Conservation (phyloP, 2,113 vertebrate species). For the Chaenogobius annularis region DNA sequence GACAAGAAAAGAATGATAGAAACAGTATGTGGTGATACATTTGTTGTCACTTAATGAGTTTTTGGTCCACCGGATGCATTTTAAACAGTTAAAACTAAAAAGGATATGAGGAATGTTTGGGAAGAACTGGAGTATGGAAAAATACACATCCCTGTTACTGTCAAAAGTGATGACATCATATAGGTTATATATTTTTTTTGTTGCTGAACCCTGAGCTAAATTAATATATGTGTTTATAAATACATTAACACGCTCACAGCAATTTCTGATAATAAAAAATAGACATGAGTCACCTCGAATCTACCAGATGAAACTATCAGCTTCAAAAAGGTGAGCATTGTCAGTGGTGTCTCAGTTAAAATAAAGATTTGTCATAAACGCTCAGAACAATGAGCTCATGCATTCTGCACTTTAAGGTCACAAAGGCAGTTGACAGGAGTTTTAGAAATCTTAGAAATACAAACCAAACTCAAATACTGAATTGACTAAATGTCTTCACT, state of each 20-base stretch:
- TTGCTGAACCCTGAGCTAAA: conserved; percentile 77
- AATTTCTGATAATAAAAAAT: conserved; percentile 34
- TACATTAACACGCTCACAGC: conserved; percentile 47
- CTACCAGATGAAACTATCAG: conserved; percentile 20
- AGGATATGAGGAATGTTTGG: conserved; percentile 25
- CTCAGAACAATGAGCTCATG: conserved; percentile 54
- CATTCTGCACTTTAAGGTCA: conserved; percentile 51
- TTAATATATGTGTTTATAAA: conserved; percentile 40
- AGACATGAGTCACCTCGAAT: conserved; percentile 60
- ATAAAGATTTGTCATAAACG: conserved; percentile 37
- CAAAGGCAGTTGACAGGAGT: conserved; percentile 74
- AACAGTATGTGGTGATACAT: conserved; percentile 22
- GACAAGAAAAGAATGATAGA: conserved; percentile 31
- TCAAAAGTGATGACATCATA: conserved; percentile 72
- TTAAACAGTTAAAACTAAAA: conserved; percentile 27
- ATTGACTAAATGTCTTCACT: conserved; percentile 67
- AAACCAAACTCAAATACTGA: conserved; percentile 58
- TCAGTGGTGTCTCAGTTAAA: conserved; percentile 57
- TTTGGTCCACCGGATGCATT: conserved; percentile 69
- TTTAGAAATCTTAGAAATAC: conserved; percentile 54
- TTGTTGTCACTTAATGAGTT: conserved; percentile 34
- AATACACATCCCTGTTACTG: conserved; percentile 48
- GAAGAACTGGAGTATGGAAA: conserved; percentile 19
- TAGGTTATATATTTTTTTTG: conserved; percentile 58
- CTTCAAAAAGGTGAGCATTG: conserved; percentile 33